Evolutionary conservation across 2,888 invertebrate genomes (phyloP).

Genomic region (Idaea dimidiata): DNA sequence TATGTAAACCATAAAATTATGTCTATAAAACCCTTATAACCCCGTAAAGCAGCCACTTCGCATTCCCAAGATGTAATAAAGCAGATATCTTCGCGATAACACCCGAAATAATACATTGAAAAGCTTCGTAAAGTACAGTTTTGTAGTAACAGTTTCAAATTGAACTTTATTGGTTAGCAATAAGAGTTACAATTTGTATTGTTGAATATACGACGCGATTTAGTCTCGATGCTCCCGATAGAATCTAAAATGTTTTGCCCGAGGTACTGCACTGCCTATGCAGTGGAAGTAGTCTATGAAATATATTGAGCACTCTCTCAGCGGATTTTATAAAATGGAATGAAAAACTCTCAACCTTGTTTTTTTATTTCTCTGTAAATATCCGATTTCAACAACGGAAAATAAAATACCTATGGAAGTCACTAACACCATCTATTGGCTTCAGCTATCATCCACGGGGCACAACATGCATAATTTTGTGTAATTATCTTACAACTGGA

Average conservation of each 20-base stretch:
- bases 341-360: background rate
- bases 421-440: too few species aligned
- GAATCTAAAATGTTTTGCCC: conserved; percentile 30
- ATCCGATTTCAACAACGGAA: background rate
- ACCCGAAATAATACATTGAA: conserved; percentile 45
- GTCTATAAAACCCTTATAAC: conserved; percentile 36
- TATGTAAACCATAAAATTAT: conserved; percentile 33
- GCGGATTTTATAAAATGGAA: background rate
- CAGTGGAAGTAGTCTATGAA: conserved; percentile 25
- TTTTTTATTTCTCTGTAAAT: background rate
- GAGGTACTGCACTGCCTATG: conserved; percentile 28
- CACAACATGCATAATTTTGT: too few species aligned
- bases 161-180: conserved; percentile 22
- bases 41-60: conserved; percentile 38
- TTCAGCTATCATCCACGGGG: too few species aligned
- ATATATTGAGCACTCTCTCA: conserved; percentile 10
- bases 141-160: conserved; percentile 17
- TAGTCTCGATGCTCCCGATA: conserved; percentile 27
- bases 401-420: too few species aligned
- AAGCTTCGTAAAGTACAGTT: conserved; percentile 34
- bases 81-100: conserved; percentile 41
- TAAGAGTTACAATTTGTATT: conserved; percentile 17
- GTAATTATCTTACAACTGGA: too few species aligned
- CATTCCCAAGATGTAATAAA: conserved; percentile 40
- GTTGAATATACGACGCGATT: conserved; percentile 22